These are phyloP conservation scores for Drosophila pseudoobscura DNA, from an alignment of 1,140 invertebrate genomes.

Conservation along the genomic window DNA sequence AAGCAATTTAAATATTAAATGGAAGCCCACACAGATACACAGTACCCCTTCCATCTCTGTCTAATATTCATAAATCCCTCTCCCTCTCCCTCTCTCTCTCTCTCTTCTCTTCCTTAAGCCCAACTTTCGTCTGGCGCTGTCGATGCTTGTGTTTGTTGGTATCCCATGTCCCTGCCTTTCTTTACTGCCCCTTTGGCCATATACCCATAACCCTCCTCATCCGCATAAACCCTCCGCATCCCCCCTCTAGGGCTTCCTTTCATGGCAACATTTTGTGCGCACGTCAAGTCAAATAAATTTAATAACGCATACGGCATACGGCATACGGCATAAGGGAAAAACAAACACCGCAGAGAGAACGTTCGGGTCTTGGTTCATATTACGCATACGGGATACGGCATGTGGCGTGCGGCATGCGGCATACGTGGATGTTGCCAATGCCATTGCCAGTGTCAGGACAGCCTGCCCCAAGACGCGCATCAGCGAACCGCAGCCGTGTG, in stretches of 20 bases:
- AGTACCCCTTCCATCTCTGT: too few relatives aligned
- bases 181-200: conserved; percentile 31
- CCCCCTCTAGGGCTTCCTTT: neutral
- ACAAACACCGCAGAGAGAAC: too few relatives aligned
- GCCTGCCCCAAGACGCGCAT: conserved; percentile 67
- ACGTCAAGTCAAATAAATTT: conserved; percentile 82
- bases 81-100: too few relatives aligned
- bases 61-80: too few relatives aligned
- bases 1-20: conserved; percentile 82
- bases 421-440: conserved; percentile 43
- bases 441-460: conserved; percentile 21
- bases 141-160: conserved; percentile 43
- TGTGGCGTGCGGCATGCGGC: conserved; percentile 65
- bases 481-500: conserved; percentile 47
- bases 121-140: conserved; percentile 28
- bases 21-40: conserved; percentile 23
- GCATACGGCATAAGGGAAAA: conserved; percentile 57
- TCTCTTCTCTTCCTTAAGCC: conserved; percentile 8
- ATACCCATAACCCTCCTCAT: conserved; percentile 8
- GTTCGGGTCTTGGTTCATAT: too few relatives aligned
- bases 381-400: conserved; percentile 60
- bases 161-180: conserved; percentile 13
- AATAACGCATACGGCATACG: conserved; percentile 78
- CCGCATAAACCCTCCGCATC: neutral
- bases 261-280: conserved; percentile 34